These are phyloP conservation scores for Rhagophthalmus giganteus DNA, from an alignment of 2,888 invertebrate species.

Conservation along the genomic window DNA sequence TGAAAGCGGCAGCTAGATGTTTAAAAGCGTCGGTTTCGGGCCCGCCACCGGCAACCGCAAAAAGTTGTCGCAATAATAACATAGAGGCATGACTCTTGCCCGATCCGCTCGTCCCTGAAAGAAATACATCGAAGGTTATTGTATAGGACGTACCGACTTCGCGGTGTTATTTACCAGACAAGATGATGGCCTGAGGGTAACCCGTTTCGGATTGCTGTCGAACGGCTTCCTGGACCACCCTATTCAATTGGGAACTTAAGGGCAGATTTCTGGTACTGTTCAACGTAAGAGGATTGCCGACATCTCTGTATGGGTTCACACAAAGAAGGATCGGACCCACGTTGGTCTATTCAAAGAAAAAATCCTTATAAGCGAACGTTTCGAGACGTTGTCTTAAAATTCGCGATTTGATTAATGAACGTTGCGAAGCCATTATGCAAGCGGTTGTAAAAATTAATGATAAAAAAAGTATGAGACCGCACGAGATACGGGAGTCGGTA, in stretches of 20 bases:
- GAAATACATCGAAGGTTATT: constrained; percentile 25
- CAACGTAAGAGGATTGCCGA: constrained; percentile 84
- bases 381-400: neutral
- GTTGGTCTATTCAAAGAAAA: constrained; percentile 69
- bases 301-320: constrained; percentile 86
- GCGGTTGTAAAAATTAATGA: no score
- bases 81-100: constrained; percentile 94
- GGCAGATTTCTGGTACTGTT: constrained; percentile 72
- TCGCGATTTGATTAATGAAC: neutral
- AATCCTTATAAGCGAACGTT: neutral
- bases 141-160: constrained; percentile 20
- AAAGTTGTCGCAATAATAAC: constrained; percentile 85
- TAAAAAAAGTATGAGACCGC: no score
- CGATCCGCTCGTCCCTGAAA: constrained; percentile 81
- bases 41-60: constrained; percentile 92
- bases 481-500: no score
- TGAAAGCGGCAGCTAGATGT: constrained; percentile 93
- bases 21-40: constrained; percentile 96
- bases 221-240: constrained; percentile 89
- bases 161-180: constrained; percentile 66
- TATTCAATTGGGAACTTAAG: constrained; percentile 79
- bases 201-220: constrained; percentile 93
- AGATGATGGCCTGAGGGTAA: constrained; percentile 92
- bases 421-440: no score
- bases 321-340: constrained; percentile 90